Base-by-base conservation (phyloP, 2,888 invertebrate genomes). In the Agonopterix heracliana region DNA sequence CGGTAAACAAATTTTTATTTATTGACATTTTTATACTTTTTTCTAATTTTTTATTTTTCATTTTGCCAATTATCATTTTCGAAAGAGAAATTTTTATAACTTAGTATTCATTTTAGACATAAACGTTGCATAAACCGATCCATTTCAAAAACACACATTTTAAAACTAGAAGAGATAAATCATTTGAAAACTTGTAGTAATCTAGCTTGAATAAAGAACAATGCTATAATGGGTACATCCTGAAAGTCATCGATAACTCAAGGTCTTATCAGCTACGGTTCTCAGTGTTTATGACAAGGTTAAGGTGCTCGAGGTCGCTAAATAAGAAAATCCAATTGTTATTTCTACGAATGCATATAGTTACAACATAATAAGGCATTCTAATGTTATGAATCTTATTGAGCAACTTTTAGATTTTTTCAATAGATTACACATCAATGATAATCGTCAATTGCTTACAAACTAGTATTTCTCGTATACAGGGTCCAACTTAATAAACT, bases 181-280 rank as follows among this genome's bases (percentile, higher is more conserved):
- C n/a, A 17, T 17, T 17, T 17, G 17, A 17, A 17, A 17, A 17
- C 17, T 3, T 17, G 17, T 17, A 17, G 2, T 17, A 17, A 26
- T 26, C 2, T 26, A 26, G 26, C 7, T 26, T 26, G 26, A 26
- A 26, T 26, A 52, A 59, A 70, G 74, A 74, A 77, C 74, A 77
- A 78, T 78, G 63, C 71, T 60, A n/a, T n/a, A 71, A 68, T 73
- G 60, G 63, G 66, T 61, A 81, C 75, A 81, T 83, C 81, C 78
- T 78, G 80, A 78, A 79, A 71, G 65, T 73, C 72, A 78, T 81
- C 78, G 69, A 80, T 76, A 65, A 68, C 56, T 71, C 78, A 84
- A 86, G 83, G 84, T 72, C 68, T 55, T 57, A 54, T 55, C 67
- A 60, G 61, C 64, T 68, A 67, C 68, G 70, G 68, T 69, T 64